Conservation (phyloP, 1,140 invertebrate genomes). For the Zaprionus camerounensis region DNA sequence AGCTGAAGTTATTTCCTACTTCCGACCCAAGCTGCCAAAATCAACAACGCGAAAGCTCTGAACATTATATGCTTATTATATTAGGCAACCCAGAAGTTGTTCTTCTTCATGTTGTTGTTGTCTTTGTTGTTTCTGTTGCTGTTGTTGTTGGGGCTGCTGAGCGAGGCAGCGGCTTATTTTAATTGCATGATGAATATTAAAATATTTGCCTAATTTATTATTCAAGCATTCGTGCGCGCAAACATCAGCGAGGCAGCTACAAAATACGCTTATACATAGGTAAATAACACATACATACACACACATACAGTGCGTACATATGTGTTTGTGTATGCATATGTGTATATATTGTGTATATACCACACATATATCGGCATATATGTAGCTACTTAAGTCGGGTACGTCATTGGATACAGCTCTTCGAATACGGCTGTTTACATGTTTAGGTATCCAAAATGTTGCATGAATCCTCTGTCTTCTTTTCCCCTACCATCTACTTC, state of each 20-base stretch:
- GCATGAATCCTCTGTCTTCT: conserved; percentile 6
- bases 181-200: conserved; percentile 84
- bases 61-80: conserved; percentile 74
- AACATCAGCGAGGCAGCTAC: conserved; percentile 44
- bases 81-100: conserved; percentile 70
- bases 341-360: not conserved
- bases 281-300: not conserved
- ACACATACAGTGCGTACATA: conserved; percentile 11
- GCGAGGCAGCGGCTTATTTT: conserved; percentile 76
- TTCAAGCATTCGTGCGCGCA: conserved; percentile 73
- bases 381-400: conserved; percentile 13
- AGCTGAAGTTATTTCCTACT: conserved; percentile 36
- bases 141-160: conserved; percentile 15
- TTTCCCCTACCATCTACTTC: no score
- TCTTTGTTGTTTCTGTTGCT: not conserved
- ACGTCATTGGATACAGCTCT: conserved; percentile 12
- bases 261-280: conserved; percentile 3
- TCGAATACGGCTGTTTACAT: conserved; percentile 34
- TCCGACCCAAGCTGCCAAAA: conserved; percentile 35
- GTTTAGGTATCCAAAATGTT: conserved; percentile 45
- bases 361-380: not conserved
- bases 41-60: conserved; percentile 44
- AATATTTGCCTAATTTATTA: conserved; percentile 84
- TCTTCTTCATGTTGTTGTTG: conserved; percentile 17
- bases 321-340: not conserved